Evolutionary conservation across 1,140 invertebrate genomes (phyloP), one percentile per base, ranked within the genome.

Genomic region (Drusus annulatus): DNA sequence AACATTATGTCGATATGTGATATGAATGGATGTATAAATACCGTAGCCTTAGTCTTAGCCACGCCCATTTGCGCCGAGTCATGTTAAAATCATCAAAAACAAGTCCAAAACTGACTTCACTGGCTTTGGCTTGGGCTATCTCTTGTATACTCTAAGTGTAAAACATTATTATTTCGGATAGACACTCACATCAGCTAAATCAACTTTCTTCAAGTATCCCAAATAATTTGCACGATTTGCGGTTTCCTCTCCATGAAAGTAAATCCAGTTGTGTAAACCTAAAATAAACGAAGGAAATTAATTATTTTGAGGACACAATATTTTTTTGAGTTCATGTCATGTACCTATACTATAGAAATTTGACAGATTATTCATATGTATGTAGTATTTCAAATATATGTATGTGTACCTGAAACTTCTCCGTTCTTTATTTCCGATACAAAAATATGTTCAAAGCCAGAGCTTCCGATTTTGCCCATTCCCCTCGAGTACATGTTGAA

Each of bases 181-280:
- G 10, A 73, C 19, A 91, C 92, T 93, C 87, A 96, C 95, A 84
- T 92, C 91, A 84, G 91, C 92, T 21, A 97, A 89, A 85, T 94
- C 92, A 75, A 92, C 80, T 85, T 94, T 93, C 84, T 94, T 95
- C 74, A 95, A 88, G 83, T 95, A 96, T 13, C 96, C 96, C 80
- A 95, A 91, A 86, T 98, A 97, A 87, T 97, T 93, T 1, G 89
- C 84, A 51, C 88, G 83, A 50, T 90, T 90, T 0, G 93, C 92
- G 65, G 90, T 88, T 89, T 98, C 96, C 88, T 96, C 93, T 73
- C 91, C 90, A 45, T 92, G 91, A 75, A 95, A 96, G 85, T 94
- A 96, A n/a, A 97, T 90, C 96, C 96, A 98, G 86, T 97, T 97
- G 86, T 98, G 96, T 75, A 97, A 89, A 13, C 96, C 96, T 84